These are phyloP conservation scores for Drosophila funebris DNA, from an alignment of 1,140 invertebrate genomes.

Conservation along the genomic window DNA sequence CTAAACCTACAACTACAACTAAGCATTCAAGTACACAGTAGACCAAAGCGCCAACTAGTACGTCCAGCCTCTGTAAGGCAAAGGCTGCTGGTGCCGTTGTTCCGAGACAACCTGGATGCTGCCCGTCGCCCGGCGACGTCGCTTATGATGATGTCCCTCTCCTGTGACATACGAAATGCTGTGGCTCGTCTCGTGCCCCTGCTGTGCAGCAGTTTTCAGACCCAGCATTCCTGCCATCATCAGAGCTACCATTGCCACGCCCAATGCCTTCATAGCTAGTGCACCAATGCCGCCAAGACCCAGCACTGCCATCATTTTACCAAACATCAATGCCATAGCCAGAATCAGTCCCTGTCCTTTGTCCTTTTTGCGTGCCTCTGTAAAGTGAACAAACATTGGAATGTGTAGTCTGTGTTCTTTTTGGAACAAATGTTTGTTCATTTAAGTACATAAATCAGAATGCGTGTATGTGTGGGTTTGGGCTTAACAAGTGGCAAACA, in stretches of 20 bases:
- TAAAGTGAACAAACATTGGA: slow-evolving; percentile 11
- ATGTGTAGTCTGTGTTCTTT: slow-evolving; percentile 19
- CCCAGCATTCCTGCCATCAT: slow-evolving; percentile 90
- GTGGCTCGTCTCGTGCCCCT: slow-evolving; percentile 86
- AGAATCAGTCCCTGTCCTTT: slow-evolving; percentile 85
- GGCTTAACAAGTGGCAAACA: not conserved
- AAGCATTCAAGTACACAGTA: not conserved
- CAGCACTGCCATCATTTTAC: slow-evolving; percentile 88
- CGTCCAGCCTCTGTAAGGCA: slow-evolving; percentile 87
- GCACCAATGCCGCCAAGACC: slow-evolving; percentile 89
- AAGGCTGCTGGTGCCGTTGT: slow-evolving; percentile 34
- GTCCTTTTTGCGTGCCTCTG: slow-evolving; percentile 86
- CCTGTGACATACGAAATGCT: slow-evolving; percentile 89
- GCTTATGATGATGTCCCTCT: slow-evolving; percentile 85
- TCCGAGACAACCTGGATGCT: slow-evolving; percentile 34
- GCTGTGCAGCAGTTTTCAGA: slow-evolving; percentile 88
- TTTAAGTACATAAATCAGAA: not conserved
- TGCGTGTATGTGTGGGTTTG: not conserved
- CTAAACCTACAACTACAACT: slow-evolving; percentile 42
- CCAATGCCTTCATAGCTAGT: slow-evolving; percentile 89
- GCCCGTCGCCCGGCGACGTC: slow-evolving; percentile 79
- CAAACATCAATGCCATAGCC: slow-evolving; percentile 89
- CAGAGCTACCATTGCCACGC: slow-evolving; percentile 88
- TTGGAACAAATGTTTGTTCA: not conserved
- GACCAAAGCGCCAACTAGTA: slow-evolving; percentile 6